Percentiles rank a stretch among this genome's conserved stretches.
These are phyloP conservation scores for Ariolimax columbianus DNA, from an alignment of 2,888 invertebrate species.

Conservation along the genomic window DNA sequence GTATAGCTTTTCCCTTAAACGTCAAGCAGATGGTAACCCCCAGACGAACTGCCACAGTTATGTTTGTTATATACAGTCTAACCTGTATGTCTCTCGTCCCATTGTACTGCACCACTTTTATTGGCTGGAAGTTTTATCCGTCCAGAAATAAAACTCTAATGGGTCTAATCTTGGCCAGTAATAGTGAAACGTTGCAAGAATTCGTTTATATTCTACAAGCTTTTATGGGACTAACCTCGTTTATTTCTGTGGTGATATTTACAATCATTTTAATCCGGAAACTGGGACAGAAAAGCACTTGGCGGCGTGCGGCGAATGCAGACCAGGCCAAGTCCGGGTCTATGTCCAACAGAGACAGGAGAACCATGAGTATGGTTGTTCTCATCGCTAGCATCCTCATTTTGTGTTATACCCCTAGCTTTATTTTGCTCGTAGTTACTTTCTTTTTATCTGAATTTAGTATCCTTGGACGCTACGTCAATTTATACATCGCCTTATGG, in stretches of 20 bases:
- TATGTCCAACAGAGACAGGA: neutral
- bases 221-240: neutral
- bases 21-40: constrained; percentile 17
- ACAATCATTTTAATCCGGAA: neutral
- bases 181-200: neutral
- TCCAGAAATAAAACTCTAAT: neutral
- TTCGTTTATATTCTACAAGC: neutral
- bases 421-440: neutral
- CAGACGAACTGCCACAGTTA: neutral
- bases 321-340: neutral
- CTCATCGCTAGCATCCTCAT: neutral
- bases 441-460: neutral
- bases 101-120: neutral
- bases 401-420: neutral
- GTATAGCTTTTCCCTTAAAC: constrained; percentile 5
- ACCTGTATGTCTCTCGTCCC: neutral
- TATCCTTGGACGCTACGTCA: neutral
- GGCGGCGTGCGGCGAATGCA: neutral
- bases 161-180: neutral
- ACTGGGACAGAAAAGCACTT: neutral
- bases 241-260: neutral
- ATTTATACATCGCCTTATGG: neutral
- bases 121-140: constrained; percentile 8
- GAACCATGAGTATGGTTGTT: neutral
- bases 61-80: neutral